phyloP scores from a whole-genome alignment of 1,140 invertebrate species.

The Palaemon carinicauda region DNA sequence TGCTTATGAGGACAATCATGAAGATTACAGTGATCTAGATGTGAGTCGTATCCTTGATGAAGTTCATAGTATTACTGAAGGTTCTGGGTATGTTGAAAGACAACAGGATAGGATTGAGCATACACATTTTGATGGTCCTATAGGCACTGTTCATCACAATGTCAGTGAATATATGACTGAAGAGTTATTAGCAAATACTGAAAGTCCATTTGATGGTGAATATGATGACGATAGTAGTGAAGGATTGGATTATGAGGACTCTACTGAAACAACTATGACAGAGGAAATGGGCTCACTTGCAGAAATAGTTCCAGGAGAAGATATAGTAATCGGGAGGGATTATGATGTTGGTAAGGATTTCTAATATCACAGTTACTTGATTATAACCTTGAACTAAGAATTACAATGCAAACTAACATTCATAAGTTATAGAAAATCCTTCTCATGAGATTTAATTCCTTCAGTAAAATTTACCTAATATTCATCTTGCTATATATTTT shows the following conservation, averaged over 20 bases:
- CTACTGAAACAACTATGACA: neutral
- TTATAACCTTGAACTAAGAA: too few relatives aligned
- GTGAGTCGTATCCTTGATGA: neutral
- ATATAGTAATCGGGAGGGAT: conserved; percentile 36
- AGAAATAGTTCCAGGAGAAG: neutral
- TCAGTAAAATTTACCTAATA: too few relatives aligned
- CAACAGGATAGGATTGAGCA: conserved; percentile 61
- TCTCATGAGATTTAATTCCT: too few relatives aligned
- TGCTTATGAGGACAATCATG: neutral
- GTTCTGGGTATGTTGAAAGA: conserved; percentile 57
- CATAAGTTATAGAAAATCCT: too few relatives aligned
- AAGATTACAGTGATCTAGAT: neutral
- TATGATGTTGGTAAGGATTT: conserved; percentile 5
- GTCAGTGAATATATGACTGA: conserved; percentile 38
- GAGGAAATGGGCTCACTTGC: neutral
- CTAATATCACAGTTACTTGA: neutral
- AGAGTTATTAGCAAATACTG: conserved; percentile 2
- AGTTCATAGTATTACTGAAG: neutral
- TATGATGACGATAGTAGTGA: neutral
- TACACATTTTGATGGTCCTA: conserved; percentile 37
- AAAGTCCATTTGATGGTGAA: neutral
- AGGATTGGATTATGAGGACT: neutral
- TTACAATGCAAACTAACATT: too few relatives aligned
- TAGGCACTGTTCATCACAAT: neutral
- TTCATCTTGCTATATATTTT: too few relatives aligned